Percentiles rank a stretch among this genome's conserved stretches.
Evolutionary conservation across 2,888 invertebrate genomes (phyloP).

Genomic region (Tinea trinotella): DNA sequence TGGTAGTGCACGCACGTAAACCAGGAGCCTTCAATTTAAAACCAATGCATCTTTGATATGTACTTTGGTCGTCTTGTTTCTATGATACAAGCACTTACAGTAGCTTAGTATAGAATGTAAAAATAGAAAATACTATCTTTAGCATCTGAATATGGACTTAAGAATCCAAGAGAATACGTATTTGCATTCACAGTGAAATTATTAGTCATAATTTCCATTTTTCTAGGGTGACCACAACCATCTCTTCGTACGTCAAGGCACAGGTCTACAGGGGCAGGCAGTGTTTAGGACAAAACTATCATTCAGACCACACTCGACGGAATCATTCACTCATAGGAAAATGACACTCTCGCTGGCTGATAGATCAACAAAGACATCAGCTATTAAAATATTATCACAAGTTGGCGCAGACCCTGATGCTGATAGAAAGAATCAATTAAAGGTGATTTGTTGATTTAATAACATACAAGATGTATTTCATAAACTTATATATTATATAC

Average conservation of each 20-base stretch:
- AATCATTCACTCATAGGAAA: slow-evolving; percentile 98
- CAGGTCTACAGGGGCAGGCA: slow-evolving; percentile 97
- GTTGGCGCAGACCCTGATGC: slow-evolving; percentile 96
- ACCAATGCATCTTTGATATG: too few species aligned
- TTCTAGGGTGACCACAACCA: slow-evolving; percentile 95
- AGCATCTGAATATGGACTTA: too few species aligned
- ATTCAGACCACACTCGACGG: slow-evolving; percentile 98
- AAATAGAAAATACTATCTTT: too few species aligned
- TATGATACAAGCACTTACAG: too few species aligned
- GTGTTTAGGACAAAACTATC: slow-evolving; percentile 97
- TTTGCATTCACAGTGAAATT: too few species aligned
- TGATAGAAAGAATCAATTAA: slow-evolving; percentile 90
- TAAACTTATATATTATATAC: too few species aligned
- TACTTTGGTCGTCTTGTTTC: too few species aligned
- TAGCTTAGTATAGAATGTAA: too few species aligned
- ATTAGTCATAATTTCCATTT: not conserved
- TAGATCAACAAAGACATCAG: slow-evolving; percentile 91
- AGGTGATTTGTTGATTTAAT: slow-evolving; percentile 71
- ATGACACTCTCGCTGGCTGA: slow-evolving; percentile 98
- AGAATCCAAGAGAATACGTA: too few species aligned
- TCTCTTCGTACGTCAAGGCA: slow-evolving; percentile 97
- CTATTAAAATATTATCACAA: slow-evolving; percentile 96
- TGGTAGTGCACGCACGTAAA: too few species aligned
- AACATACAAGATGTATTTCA: too few species aligned
- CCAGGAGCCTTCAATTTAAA: too few species aligned